Percentiles rank a stretch among this genome's conserved stretches.
Conservation (phyloP, 2,797 vertebrate species). For the Phrynocephalus guinanensis region DNA sequence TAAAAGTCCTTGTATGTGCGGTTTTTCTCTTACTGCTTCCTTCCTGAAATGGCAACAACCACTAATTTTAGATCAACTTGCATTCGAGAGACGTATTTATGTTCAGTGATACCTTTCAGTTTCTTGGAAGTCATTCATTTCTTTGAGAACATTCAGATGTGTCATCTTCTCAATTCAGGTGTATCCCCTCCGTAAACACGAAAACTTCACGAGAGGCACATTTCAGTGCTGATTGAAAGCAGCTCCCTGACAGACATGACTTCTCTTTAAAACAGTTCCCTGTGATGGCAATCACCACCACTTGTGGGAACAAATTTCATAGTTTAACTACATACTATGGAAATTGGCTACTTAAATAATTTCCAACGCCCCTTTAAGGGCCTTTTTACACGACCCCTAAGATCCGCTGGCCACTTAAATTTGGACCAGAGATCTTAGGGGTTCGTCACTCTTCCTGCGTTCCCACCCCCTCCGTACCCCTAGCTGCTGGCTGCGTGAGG, state of each 20-base stretch:
- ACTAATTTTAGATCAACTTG: constrained; percentile 61
- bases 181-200: background rate
- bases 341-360: background rate
- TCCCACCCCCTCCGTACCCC: too few species aligned
- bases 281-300: background rate
- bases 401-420: too few species aligned
- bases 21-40: constrained; percentile 70
- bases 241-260: background rate
- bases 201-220: background rate
- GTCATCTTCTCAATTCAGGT: background rate
- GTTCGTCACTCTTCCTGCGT: too few species aligned
- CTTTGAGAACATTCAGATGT: background rate
- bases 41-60: constrained; percentile 73
- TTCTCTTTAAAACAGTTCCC: background rate
- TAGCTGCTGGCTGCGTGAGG: too few species aligned
- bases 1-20: constrained; percentile 29
- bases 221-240: background rate
- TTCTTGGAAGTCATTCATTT: constrained; percentile 25
- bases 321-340: background rate
- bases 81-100: background rate
- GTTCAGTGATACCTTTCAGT: background rate
- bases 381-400: too few species aligned
- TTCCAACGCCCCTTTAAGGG: background rate
- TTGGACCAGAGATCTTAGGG: too few species aligned
- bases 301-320: background rate